Evolutionary conservation across 2,113 vertebrate genomes (phyloP).

Genomic region (Morone chrysops): DNA sequence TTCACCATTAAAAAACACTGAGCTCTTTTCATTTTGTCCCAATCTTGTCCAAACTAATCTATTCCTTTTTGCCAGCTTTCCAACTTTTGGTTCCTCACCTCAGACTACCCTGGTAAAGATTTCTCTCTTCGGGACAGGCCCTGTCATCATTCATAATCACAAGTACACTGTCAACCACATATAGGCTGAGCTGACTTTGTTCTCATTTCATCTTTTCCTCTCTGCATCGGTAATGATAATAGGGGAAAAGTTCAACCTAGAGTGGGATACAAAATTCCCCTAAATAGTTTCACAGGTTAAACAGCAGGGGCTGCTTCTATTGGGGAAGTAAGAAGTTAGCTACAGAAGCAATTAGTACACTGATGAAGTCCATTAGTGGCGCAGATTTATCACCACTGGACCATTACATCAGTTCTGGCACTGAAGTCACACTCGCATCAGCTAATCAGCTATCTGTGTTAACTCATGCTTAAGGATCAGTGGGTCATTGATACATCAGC

Average conservation of each 20-base stretch:
- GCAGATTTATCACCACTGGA: background rate
- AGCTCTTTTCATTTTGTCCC: conserved; percentile 7
- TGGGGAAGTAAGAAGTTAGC: background rate
- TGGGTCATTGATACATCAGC: background rate
- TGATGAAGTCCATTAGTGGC: background rate
- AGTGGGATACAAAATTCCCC: conserved; percentile 1
- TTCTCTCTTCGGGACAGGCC: conserved; percentile 7
- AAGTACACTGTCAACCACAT: background rate
- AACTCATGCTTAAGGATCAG: background rate
- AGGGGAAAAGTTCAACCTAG: background rate
- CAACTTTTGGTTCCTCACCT: conserved; percentile 16
- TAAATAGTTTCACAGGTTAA: background rate
- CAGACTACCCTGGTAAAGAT: background rate
- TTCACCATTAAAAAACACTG: background rate
- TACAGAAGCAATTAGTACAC: background rate
- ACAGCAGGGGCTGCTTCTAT: no score
- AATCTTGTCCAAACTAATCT: conserved; percentile 27
- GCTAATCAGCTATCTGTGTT: background rate
- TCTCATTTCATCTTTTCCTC: background rate
- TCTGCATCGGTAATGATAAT: background rate
- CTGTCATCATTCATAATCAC: conserved; percentile 23
- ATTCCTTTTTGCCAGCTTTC: background rate
- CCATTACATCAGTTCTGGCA: background rate
- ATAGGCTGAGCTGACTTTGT: conserved; percentile 15
- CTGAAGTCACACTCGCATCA: background rate